Conservation (phyloP, 1,140 invertebrate genomes). For the Ephestia elutella region DNA sequence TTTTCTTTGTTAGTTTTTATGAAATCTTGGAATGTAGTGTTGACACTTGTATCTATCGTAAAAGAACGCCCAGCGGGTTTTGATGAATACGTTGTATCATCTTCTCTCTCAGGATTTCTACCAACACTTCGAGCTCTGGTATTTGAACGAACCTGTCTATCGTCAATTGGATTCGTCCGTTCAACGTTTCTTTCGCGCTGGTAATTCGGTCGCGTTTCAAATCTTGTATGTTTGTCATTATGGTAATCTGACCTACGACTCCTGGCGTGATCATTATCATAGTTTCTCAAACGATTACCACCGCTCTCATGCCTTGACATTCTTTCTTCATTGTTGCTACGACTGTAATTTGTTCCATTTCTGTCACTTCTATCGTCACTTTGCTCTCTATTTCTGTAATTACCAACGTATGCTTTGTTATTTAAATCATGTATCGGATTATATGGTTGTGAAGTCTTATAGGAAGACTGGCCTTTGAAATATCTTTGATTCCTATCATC, state of each 20-base stretch:
- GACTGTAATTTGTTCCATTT: constrained; percentile 23
- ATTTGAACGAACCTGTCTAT: constrained; percentile 5
- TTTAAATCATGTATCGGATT: constrained; percentile 14
- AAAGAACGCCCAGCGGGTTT: constrained; percentile 40
- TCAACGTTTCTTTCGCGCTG: constrained; percentile 29
- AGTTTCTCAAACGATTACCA: constrained; percentile 28
- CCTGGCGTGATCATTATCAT: constrained; percentile 26
- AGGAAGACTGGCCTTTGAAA: constrained; percentile 24
- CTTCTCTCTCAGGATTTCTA: constrained; percentile 14
- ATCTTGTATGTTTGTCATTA: constrained; percentile 24
- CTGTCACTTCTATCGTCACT: constrained; percentile 34
- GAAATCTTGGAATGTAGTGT: constrained; percentile 44
- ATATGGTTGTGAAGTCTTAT: neutral
- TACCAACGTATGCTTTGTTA: constrained; percentile 21
- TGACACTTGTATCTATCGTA: constrained; percentile 52
- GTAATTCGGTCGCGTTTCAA: constrained; percentile 8
- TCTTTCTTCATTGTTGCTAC: constrained; percentile 27
- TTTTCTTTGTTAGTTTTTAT: constrained; percentile 14
- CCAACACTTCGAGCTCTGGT: constrained; percentile 18
- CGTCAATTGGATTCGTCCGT: constrained; percentile 15
- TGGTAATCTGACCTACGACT: constrained; percentile 18
- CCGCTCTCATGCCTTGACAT: constrained; percentile 28
- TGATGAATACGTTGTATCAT: constrained; percentile 32
- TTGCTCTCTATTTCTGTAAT: constrained; percentile 28
- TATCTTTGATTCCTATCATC: constrained; percentile 28